Evolutionary conservation across 2,888 invertebrate species (phyloP).

Genomic region (Desoria tigrina): DNA sequence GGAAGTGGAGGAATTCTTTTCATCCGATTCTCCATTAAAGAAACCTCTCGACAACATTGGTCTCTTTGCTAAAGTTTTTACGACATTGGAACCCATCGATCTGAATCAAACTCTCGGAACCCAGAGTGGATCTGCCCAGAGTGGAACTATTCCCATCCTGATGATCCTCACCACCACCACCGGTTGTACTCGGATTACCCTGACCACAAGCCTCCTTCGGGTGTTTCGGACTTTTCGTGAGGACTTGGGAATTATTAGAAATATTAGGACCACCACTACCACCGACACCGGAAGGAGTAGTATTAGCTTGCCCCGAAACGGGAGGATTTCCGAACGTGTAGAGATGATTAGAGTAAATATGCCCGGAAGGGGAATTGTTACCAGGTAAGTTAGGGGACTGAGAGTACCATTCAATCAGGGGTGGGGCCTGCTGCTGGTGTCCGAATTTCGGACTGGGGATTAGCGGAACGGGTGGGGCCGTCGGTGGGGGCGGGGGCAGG

Average conservation of each 20-base stretch:
- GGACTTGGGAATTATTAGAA: no score
- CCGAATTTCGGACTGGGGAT: no score
- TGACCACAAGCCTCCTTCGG: no score
- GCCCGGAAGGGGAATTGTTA: constrained; percentile 35
- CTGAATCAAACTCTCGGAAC: constrained; percentile 50
- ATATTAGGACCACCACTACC: no score
- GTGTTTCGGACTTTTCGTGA: no score
- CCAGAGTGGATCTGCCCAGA: constrained; percentile 23
- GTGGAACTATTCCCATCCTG: constrained; percentile 47
- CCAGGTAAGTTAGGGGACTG: constrained; percentile 23
- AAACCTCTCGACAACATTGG: constrained; percentile 52
- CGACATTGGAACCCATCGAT: constrained; percentile 53
- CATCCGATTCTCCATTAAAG: constrained; percentile 34
- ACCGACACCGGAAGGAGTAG: no score
- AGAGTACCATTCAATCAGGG: constrained; percentile 49
- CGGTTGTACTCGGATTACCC: not conserved
- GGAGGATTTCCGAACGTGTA: constrained; percentile 43
- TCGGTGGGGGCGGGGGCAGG: constrained; percentile 28
- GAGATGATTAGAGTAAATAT: constrained; percentile 52
- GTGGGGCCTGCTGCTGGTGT: no score
- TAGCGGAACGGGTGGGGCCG: constrained; percentile 30
- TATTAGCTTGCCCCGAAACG: not conserved
- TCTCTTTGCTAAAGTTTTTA: constrained; percentile 50
- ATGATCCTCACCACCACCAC: constrained; percentile 24
- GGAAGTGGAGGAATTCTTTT: no score